Evolutionary conservation across 2,797 vertebrate genomes (phyloP).

Genomic region (Caiman crocodilus): DNA sequence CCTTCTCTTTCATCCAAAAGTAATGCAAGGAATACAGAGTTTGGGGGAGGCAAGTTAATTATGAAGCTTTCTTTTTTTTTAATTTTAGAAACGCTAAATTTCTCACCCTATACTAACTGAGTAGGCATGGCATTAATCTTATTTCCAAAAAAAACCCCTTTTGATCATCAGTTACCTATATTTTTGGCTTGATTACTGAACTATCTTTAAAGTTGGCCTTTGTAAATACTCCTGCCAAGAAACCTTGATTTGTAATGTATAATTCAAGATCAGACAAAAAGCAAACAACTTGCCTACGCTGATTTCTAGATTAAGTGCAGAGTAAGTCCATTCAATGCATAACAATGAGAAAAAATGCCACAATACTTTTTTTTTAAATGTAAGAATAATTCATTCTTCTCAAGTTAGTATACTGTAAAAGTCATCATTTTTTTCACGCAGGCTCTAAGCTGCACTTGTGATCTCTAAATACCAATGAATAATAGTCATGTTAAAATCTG

Average conservation of each 20-base stretch:
- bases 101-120: background rate
- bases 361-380: background rate
- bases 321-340: background rate
- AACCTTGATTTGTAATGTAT: background rate
- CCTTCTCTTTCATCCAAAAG: background rate
- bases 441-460: background rate
- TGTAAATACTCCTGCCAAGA: background rate
- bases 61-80: background rate
- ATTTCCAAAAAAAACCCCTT: background rate
- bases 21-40: background rate
- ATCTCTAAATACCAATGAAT: background rate
- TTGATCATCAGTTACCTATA: background rate
- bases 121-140: fast-evolving
- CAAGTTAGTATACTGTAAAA: background rate
- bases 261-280: background rate
- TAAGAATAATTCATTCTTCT: background rate
- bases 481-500: background rate
- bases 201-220: background rate
- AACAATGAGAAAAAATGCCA: background rate
- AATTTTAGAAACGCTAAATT: background rate
- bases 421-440: background rate
- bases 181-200: fast-evolving
- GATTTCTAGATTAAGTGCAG: background rate
- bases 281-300: background rate
- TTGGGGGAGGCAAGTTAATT: background rate